Evolutionary conservation across 2,888 invertebrate species (phyloP).

Genomic region (Gastrophysa polygoni): DNA sequence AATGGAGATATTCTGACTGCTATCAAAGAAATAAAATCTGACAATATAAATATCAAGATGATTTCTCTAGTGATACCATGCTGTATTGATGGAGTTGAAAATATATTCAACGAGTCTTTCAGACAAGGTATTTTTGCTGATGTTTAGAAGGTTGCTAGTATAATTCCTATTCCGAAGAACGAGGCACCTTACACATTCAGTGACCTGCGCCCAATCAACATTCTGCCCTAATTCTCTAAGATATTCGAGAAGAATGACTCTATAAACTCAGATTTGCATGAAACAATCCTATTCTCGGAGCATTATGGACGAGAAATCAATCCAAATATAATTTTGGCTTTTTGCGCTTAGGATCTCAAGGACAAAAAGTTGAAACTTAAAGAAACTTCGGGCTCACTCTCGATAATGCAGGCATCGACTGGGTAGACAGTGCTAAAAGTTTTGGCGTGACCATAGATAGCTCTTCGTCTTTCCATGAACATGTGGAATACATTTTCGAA

Average conservation of each 20-base stretch:
- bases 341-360: not conserved
- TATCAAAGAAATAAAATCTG: not conserved
- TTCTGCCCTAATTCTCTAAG: conserved; percentile 8
- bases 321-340: not conserved
- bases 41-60: not conserved
- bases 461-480: not conserved
- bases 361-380: too few species aligned
- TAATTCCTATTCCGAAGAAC: conserved; percentile 1
- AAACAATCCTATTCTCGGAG: not conserved
- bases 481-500: not conserved
- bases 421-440: too few species aligned
- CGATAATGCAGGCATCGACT: too few species aligned
- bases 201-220: conserved; percentile 1
- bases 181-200: not conserved
- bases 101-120: conserved; percentile 9
- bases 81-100: not conserved
- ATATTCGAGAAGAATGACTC: conserved; percentile 5
- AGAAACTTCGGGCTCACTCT: too few species aligned
- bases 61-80: not conserved
- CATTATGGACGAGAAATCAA: not conserved
- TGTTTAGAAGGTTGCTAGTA: conserved; percentile 2
- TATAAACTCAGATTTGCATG: too few species aligned
- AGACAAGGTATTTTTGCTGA: conserved; percentile 1
- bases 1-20: too few species aligned
- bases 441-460: not conserved